Base-by-base conservation (phyloP, 2,888 invertebrate genomes). In the Portevinia maculata region DNA sequence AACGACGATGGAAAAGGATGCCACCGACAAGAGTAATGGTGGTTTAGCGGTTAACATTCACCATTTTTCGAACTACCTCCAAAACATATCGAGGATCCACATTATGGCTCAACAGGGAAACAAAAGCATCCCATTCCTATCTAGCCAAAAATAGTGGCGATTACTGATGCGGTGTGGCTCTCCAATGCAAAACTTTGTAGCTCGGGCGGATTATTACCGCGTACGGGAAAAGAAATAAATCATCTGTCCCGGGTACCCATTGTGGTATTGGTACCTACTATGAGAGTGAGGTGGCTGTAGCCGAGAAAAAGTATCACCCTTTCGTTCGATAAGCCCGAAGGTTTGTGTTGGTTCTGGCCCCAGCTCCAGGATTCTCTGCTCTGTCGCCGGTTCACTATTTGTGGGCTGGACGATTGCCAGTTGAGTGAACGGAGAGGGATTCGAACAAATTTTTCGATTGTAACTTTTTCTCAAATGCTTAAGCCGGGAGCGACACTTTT, bases 111-210 rank as follows among this genome's bases (percentile, higher is more conserved):
- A 83, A 71, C 65, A 78, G 78, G 71, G 78, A 78, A 55, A 30
- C 37, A 5, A 32, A 60, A 32, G 62, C 52, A 53, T 59, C n/a
- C 28, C 55, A 34, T 32, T 44, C 11, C n/a, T 21, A 59, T 50
- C 30, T 39, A 8, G 34, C 60, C 59, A 46, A 37, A 39, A 79
- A 69, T 48, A 79, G 69, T 79, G 62, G 62, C 59, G 62, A 70
- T 59, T 46, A 39, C 62, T 59, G 34, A 24, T 50, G 9, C 15
- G 76, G 53, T 71, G 62, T 62, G 34, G 59, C 50, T 65, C 78
- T 78, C 83, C 67, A 83, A 78, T 83, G 83, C 83, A 67, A 78
- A 83, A 83, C 71, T 83, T 83, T 83, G 76, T 78, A 83, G 50
- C 78, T 65, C 65, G 62, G 46, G 71, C 57, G 79, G 79, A 84